These are phyloP conservation scores for Drosophila stalkeri DNA, from an alignment of 2,888 invertebrate genomes.

Conservation along the genomic window DNA sequence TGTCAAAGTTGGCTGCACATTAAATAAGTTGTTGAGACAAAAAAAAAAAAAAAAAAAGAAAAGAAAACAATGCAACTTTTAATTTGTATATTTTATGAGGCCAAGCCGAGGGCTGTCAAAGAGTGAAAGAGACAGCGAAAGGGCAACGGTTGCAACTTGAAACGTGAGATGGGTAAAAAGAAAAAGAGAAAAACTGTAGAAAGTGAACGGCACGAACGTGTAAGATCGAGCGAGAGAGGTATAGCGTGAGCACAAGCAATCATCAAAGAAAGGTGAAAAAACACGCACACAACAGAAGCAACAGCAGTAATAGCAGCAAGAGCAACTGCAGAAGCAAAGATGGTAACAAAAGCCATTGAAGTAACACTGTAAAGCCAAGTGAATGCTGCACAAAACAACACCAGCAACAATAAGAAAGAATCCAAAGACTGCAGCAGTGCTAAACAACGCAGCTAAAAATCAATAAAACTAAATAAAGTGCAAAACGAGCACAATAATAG, in stretches of 20 bases:
- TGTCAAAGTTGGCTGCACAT: conserved; percentile 35
- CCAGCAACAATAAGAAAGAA: conserved; percentile 36
- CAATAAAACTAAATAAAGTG: conserved; percentile 59
- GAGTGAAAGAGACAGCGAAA: neutral
- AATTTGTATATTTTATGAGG: conserved; percentile 62
- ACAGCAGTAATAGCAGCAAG: conserved; percentile 12
- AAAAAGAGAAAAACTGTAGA: conserved; percentile 45
- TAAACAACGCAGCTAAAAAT: conserved; percentile 39
- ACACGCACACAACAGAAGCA: conserved; percentile 14
- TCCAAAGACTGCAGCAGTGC: conserved; percentile 20
- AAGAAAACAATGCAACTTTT: conserved; percentile 50
- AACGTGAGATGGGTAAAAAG: conserved; percentile 58
- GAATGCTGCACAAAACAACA: conserved; percentile 35
- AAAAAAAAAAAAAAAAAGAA: conserved; percentile 24
- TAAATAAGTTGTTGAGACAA: conserved; percentile 27
- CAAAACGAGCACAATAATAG: conserved; percentile 35
- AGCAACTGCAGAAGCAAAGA: conserved; percentile 21
- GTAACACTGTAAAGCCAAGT: conserved; percentile 32
- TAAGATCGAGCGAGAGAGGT: conserved; percentile 1
- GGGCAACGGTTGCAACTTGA: conserved; percentile 32
- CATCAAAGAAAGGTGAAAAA: conserved; percentile 17
- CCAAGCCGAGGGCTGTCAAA: conserved; percentile 26
- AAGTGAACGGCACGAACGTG: conserved; percentile 48
- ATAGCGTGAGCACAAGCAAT: conserved; percentile 9
- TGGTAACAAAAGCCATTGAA: conserved; percentile 52